Evolutionary conservation across 2,113 vertebrate species (phyloP).

Genomic region (Lepisosteus osseus): DNA sequence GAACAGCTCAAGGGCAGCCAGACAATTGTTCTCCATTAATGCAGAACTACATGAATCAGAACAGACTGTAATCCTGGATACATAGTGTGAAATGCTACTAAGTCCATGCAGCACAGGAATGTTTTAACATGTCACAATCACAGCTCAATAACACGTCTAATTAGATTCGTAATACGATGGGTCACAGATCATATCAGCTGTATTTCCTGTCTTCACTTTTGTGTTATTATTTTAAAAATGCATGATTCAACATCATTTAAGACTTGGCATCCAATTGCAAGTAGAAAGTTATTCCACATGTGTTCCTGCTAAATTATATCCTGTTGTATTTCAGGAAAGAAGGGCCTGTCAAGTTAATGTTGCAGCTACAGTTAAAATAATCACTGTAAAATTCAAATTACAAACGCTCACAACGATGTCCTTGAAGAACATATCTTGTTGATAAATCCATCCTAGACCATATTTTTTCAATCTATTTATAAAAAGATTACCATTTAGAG

Average conservation of each 20-base stretch:
- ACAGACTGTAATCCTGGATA: constrained; percentile 11
- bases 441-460: no score
- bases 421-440: no score
- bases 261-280: no score
- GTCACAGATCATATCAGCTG: not conserved
- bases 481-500: not conserved
- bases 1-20: constrained; percentile 28
- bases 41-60: not conserved
- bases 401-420: no score
- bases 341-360: no score
- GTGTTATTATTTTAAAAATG: not conserved
- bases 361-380: no score
- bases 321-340: no score
- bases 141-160: constrained; percentile 10
- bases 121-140: not conserved
- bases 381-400: no score
- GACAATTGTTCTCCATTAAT: constrained; percentile 26
- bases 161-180: not conserved
- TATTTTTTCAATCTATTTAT: no score
- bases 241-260: not conserved
- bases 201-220: not conserved
- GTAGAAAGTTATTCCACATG: no score
- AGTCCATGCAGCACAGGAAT: not conserved
- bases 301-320: no score
- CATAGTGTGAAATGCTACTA: constrained; percentile 1